Conservation (phyloP, 2,113 vertebrate genomes). For the Cyphomyrus discorhynchus region DNA sequence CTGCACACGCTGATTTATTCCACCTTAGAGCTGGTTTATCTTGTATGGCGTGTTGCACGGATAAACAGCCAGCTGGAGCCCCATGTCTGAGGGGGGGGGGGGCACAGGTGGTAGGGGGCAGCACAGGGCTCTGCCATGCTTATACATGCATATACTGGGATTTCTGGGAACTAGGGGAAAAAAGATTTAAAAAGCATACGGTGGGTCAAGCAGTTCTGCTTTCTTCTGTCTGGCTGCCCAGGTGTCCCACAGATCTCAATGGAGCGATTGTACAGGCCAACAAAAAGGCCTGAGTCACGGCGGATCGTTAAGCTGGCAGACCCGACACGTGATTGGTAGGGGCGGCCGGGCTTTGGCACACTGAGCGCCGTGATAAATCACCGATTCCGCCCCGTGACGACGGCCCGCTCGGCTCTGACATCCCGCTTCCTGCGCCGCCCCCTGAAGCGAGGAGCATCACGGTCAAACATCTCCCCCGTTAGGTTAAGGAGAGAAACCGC, state of each 20-base stretch:
- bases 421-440: conserved; percentile 27
- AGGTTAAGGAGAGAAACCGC: conserved; percentile 35
- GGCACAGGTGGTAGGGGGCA: conserved; percentile 13
- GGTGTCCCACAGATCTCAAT: conserved; percentile 1
- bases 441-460: conserved; percentile 25
- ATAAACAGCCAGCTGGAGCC: conserved; percentile 36
- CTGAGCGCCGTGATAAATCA: conserved; percentile 23
- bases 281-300: conserved; percentile 12
- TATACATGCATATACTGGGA: background rate
- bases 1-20: conserved; percentile 13
- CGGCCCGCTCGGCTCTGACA: conserved; percentile 33
- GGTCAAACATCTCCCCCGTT: conserved; percentile 38
- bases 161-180: background rate
- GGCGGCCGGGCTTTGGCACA: background rate
- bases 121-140: background rate
- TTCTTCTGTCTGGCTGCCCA: background rate
- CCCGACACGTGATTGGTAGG: conserved; percentile 8
- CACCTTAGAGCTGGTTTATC: conserved; percentile 24
- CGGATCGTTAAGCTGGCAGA: conserved; percentile 3
- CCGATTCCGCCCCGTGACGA: conserved; percentile 30
- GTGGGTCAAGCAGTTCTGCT: background rate
- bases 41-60: conserved; percentile 26
- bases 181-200: background rate
- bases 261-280: background rate
- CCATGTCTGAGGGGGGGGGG: background rate